Conservation (phyloP, 92 coral and sea anemone species). For the Hydrozoanthus gracilis region DNA sequence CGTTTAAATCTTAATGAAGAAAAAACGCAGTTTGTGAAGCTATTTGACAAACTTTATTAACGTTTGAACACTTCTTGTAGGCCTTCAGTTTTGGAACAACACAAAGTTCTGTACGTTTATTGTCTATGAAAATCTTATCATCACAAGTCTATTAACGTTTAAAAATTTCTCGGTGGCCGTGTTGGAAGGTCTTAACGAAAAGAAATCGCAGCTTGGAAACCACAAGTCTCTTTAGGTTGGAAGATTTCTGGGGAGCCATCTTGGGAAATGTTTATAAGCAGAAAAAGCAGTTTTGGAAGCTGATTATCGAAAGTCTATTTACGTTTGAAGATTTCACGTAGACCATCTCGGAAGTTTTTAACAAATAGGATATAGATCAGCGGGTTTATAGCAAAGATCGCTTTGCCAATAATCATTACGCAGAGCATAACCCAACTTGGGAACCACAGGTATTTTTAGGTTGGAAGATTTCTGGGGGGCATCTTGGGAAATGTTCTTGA, state of each 20-base stretch:
- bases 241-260: constrained; percentile 11
- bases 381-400: constrained; percentile 31
- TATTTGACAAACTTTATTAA: neutral
- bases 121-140: neutral
- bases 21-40: neutral
- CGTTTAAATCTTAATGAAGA: neutral
- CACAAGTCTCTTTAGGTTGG: neutral
- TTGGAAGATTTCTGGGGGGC: constrained; percentile 24
- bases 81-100: neutral
- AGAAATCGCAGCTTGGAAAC: neutral
- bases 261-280: constrained; percentile 14
- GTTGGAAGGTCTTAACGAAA: neutral
- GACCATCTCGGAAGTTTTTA: constrained; percentile 39
- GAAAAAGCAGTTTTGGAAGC: neutral
- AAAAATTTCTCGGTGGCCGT: neutral
- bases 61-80: neutral
- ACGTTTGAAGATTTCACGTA: constrained; percentile 13
- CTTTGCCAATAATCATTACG: neutral
- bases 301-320: neutral
- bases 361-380: constrained; percentile 27
- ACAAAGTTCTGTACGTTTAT: too few relatives aligned
- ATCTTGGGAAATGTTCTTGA: constrained; percentile 11
- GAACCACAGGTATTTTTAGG: neutral
- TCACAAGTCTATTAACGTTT: neutral
- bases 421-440: constrained; percentile 16